Conservation (phyloP, 2,113 vertebrate species). For the Ammospiza nelsoni region DNA sequence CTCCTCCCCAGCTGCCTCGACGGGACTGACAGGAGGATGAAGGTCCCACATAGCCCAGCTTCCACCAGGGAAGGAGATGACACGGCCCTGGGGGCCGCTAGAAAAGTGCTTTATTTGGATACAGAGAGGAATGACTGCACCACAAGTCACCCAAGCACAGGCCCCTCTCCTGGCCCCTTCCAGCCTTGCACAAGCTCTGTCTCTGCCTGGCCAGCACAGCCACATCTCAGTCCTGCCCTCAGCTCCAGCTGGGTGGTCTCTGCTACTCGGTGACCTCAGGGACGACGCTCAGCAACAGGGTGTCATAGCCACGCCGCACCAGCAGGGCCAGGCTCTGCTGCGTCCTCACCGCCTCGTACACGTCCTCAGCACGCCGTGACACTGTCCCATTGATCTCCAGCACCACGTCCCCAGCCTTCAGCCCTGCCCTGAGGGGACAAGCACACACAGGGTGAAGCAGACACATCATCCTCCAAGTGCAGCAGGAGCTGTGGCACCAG, state of each 20-base stretch:
- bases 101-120: slow-evolving; percentile 48
- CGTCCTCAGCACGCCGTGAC: slow-evolving; percentile 84
- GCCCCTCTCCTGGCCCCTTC: background rate
- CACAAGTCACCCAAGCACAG: background rate
- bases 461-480: accelerated
- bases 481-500: background rate
- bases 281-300: slow-evolving; percentile 82
- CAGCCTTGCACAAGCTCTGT: background rate
- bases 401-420: slow-evolving; percentile 79
- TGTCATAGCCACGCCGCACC: slow-evolving; percentile 78
- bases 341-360: slow-evolving; percentile 86
- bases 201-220: background rate
- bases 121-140: background rate
- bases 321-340: slow-evolving; percentile 82
- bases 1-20: background rate
- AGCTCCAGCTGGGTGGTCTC: accelerated
- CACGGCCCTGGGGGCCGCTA: background rate
- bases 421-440: slow-evolving; percentile 69
- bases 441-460: background rate
- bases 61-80: background rate
- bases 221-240: background rate
- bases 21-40: background rate
- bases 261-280: slow-evolving; percentile 85
- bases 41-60: background rate
- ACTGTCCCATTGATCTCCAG: slow-evolving; percentile 77